These are phyloP conservation scores for Cercocebus atys DNA, from an alignment of 2,113 vertebrate species.

Conservation along the genomic window DNA sequence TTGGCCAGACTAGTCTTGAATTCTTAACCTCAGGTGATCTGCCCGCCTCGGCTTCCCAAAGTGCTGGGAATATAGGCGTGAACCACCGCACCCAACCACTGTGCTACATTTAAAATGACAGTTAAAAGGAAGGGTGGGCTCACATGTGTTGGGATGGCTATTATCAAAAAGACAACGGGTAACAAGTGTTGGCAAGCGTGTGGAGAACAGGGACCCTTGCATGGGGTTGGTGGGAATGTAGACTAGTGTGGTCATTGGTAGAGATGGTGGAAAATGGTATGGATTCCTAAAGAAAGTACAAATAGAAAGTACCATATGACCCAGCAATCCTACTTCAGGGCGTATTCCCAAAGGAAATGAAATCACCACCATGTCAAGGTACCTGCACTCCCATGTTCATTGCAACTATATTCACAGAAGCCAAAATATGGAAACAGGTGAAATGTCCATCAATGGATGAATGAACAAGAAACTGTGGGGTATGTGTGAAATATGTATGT, in stretches of 20 bases:
- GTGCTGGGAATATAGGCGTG: no score
- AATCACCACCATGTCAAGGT: neutral
- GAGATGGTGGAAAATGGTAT: neutral
- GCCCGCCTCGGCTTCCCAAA: no score
- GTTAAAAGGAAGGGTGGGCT: neutral
- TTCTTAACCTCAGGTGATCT: no score
- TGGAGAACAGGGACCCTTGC: neutral
- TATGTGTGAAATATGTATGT: neutral
- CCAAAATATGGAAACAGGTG: neutral
- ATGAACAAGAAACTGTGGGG: neutral
- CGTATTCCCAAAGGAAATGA: neutral
- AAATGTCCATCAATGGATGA: neutral
- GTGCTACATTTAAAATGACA: neutral
- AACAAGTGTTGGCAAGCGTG: neutral
- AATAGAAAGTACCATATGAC: neutral
- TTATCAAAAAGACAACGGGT: neutral
- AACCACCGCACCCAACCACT: no score
- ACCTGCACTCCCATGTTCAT: neutral
- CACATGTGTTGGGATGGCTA: neutral
- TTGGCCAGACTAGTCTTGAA: no score
- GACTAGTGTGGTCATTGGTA: neutral
- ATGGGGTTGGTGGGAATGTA: neutral
- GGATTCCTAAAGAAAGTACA: neutral
- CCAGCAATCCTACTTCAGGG: neutral
- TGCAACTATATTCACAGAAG: neutral